Conservation (phyloP, 2,888 invertebrate genomes). For the Agapetus fuscipes region DNA sequence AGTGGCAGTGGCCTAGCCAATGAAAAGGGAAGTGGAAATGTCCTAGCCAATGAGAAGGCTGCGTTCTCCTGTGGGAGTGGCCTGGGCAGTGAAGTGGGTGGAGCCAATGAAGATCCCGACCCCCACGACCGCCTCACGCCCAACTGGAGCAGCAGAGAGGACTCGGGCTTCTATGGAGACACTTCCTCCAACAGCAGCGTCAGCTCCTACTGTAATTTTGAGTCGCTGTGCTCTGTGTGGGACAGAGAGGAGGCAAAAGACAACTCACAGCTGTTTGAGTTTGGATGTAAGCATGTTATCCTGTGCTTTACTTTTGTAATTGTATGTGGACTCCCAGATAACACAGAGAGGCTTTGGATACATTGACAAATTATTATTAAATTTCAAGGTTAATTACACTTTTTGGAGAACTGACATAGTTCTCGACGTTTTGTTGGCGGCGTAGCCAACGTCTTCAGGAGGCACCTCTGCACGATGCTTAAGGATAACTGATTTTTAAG, state of each 20-base stretch:
- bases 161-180: conserved; percentile 37
- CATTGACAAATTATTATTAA: too few relatives aligned
- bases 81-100: background rate
- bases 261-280: conserved; percentile 29
- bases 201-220: conserved; percentile 32
- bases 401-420: too few relatives aligned
- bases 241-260: conserved; percentile 31
- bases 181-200: conserved; percentile 40
- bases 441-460: too few relatives aligned
- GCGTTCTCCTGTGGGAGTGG: background rate
- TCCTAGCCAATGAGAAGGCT: too few relatives aligned
- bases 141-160: conserved; percentile 6
- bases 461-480: too few relatives aligned
- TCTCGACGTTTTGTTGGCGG: too few relatives aligned
- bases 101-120: background rate
- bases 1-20: conserved; percentile 21
- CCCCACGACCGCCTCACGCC: background rate
- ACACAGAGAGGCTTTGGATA: too few relatives aligned
- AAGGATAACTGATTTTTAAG: too few relatives aligned
- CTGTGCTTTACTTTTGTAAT: too few relatives aligned
- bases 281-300: conserved; percentile 26
- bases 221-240: conserved; percentile 12
- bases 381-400: too few relatives aligned
- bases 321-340: too few relatives aligned
- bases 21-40: too few relatives aligned